Conservation (phyloP, 2,113 vertebrate species). For the Elephantulus edwardii region DNA sequence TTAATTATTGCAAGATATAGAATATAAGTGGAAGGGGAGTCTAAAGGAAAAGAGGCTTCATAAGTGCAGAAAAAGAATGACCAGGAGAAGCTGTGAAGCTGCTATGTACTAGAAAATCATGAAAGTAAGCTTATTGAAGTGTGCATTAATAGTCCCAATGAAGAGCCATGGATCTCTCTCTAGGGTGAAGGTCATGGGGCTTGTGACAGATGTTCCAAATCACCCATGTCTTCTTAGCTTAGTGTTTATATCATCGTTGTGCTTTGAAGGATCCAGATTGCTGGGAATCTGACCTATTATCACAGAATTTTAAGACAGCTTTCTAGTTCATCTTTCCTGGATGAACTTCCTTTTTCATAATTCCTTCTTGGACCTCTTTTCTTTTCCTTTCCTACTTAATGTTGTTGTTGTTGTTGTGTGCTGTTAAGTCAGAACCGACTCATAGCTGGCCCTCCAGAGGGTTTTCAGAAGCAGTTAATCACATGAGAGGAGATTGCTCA, state of each 20-base stretch:
- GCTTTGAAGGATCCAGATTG: background rate
- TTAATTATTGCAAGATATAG: background rate
- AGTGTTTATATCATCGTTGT: background rate
- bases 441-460: no score
- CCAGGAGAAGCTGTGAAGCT: background rate
- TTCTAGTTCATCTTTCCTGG: background rate
- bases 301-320: background rate
- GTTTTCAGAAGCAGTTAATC: no score
- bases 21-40: background rate
- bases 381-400: background rate
- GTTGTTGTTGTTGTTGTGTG: no score
- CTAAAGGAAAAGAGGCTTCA: background rate
- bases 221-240: background rate
- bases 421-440: no score
- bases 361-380: background rate
- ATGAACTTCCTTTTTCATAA: fast-evolving
- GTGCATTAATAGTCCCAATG: background rate
- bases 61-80: background rate
- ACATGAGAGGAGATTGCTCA: no score
- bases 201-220: background rate
- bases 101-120: background rate
- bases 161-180: background rate
- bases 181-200: background rate
- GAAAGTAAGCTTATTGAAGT: fast-evolving
- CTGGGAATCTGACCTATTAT: background rate